These are phyloP conservation scores for Sebastes goodei DNA, from an alignment of 2,797 vertebrate genomes.

Conservation along the genomic window DNA sequence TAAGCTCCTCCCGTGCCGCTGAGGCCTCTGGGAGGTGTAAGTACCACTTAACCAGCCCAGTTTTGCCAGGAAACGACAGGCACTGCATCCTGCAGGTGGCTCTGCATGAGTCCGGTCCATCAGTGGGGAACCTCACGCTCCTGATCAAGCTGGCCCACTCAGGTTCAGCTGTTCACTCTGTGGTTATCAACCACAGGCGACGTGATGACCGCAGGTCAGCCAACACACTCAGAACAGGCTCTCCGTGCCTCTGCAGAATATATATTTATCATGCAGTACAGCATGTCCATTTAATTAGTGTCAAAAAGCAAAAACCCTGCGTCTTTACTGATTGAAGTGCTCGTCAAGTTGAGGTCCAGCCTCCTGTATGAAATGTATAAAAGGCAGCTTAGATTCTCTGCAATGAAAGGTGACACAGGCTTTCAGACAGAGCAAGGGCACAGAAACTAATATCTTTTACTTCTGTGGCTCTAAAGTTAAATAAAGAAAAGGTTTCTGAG, in stretches of 20 bases:
- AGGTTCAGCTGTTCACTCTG: slow-evolving; percentile 60
- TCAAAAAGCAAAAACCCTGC: slow-evolving; percentile 20
- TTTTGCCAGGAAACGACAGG: slow-evolving; percentile 76
- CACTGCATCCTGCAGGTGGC: slow-evolving; percentile 84
- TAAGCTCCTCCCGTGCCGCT: slow-evolving; percentile 68
- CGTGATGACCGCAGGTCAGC: slow-evolving; percentile 77
- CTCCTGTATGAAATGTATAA: neutral
- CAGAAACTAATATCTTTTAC: slow-evolving; percentile 26
- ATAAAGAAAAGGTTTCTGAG: slow-evolving; percentile 12
- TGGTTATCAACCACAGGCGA: slow-evolving; percentile 61
- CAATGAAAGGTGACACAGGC: slow-evolving; percentile 31
- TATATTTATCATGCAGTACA: neutral
- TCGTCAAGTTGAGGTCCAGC: slow-evolving; percentile 22
- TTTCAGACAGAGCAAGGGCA: slow-evolving; percentile 48
- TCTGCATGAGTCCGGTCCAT: slow-evolving; percentile 74
- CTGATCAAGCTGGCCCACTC: slow-evolving; percentile 77
- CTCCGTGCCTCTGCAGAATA: neutral
- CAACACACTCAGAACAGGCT: neutral
- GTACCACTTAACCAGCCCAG: slow-evolving; percentile 85
- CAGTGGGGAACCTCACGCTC: slow-evolving; percentile 79
- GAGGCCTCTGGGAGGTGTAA: slow-evolving; percentile 77
- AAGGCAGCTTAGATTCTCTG: neutral
- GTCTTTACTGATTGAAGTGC: slow-evolving; percentile 43
- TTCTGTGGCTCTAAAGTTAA: slow-evolving; percentile 1
- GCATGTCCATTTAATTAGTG: slow-evolving; percentile 19